These are phyloP conservation scores for Hydra vulgaris DNA, from an alignment of 30 jellyfish, hydroid and myxozoan species.

Conservation along the genomic window DNA sequence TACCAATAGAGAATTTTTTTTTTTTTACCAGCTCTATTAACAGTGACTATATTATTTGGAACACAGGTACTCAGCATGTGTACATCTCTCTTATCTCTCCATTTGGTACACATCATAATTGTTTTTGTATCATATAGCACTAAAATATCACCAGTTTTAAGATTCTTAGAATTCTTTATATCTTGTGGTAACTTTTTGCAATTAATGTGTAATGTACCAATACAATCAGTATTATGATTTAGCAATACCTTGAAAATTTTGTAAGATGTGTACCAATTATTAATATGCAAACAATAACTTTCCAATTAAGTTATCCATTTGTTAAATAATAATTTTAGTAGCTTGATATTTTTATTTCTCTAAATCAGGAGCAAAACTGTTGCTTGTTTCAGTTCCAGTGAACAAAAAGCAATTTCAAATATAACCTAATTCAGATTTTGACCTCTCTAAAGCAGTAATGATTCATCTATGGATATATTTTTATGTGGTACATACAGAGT, in stretches of 20 bases:
- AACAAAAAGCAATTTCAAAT: neutral
- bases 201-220: neutral
- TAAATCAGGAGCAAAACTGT: conserved; percentile 5
- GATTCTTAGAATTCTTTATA: neutral
- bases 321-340: neutral
- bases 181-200: conserved; percentile 3
- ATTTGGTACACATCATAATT: too few relatives aligned
- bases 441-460: neutral
- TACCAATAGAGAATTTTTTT: neutral
- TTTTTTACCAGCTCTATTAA: neutral
- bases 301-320: neutral
- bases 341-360: too few relatives aligned
- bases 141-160: neutral
- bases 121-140: conserved; percentile 2
- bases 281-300: conserved; percentile 1
- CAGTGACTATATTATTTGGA: too few relatives aligned
- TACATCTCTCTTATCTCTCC: too few relatives aligned
- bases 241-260: too few relatives aligned
- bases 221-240: neutral
- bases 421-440: neutral
- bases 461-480: neutral
- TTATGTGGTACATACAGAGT: too few relatives aligned
- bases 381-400: conserved; percentile 1
- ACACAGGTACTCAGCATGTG: too few relatives aligned
- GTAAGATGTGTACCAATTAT: neutral